These are phyloP conservation scores for Drosophila erecta DNA, from an alignment of 1,140 invertebrate genomes.

Conservation along the genomic window DNA sequence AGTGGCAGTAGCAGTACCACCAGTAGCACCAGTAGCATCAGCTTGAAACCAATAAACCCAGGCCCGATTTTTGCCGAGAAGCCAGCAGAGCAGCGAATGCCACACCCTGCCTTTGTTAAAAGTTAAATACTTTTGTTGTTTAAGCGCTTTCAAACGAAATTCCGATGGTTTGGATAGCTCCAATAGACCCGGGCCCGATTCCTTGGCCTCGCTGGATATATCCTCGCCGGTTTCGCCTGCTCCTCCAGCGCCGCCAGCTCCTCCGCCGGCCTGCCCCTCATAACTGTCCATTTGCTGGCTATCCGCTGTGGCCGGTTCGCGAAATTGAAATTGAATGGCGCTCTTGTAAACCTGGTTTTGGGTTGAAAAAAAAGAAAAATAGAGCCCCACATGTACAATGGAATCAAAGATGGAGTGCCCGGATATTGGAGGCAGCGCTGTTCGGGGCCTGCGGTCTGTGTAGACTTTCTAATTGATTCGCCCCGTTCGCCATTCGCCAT, in stretches of 20 bases:
- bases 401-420: conserved; percentile 8
- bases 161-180: conserved; percentile 84
- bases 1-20: not conserved
- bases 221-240: conserved; percentile 64
- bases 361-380: conserved; percentile 3
- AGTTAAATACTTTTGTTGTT: conserved; percentile 84
- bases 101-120: conserved; percentile 71
- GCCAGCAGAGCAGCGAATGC: conserved; percentile 55
- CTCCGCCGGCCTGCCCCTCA: conserved; percentile 47
- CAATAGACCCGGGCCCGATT: conserved; percentile 78
- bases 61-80: conserved; percentile 10
- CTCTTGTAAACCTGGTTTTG: conserved; percentile 67
- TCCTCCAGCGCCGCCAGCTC: conserved; percentile 15
- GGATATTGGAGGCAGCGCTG: not conserved
- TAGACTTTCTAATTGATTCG: conserved; percentile 73
- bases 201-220: conserved; percentile 69
- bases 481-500: conserved; percentile 16
- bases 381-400: conserved; percentile 33
- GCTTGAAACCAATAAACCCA: conserved; percentile 68
- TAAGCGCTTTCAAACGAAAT: conserved; percentile 84
- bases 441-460: conserved; percentile 21
- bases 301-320: conserved; percentile 74
- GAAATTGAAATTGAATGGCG: conserved; percentile 84
- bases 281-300: conserved; percentile 67
- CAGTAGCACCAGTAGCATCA: not conserved